phyloP scores from a whole-genome alignment of 2,888 invertebrate species.

The Hofmannophila pseudospretella region DNA sequence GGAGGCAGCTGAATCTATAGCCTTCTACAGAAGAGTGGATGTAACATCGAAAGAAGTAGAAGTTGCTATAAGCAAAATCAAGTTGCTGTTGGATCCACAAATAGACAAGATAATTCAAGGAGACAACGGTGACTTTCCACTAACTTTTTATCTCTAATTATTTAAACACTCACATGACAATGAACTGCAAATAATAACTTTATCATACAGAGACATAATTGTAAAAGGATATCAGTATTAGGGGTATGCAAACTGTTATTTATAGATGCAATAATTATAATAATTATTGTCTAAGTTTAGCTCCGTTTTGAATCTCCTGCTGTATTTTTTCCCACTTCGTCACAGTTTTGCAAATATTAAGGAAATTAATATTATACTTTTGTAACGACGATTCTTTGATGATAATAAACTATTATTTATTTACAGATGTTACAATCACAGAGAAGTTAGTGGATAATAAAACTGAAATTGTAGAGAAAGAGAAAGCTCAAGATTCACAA shows the following conservation, averaged over 20 bases:
- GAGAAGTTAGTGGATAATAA: neutral
- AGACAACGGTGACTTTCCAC: slow-evolving; percentile 22
- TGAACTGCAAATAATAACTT: neutral
- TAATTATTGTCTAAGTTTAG: too few species aligned
- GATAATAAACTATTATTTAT: neutral
- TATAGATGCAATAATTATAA: too few species aligned
- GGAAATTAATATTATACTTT: too few species aligned
- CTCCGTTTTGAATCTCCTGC: too few species aligned
- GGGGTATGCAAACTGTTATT: too few species aligned
- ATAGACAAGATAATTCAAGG: slow-evolving; percentile 29
- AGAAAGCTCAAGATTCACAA: slow-evolving; percentile 22
- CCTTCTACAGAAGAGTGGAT: slow-evolving; percentile 39
- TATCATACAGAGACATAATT: neutral
- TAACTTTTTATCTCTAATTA: neutral
- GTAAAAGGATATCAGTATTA: neutral
- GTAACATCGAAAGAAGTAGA: slow-evolving; percentile 40
- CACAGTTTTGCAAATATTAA: too few species aligned
- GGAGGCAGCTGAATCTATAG: slow-evolving; percentile 46
- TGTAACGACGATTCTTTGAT: too few species aligned
- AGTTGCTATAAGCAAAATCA: slow-evolving; percentile 40
- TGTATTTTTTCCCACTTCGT: too few species aligned
- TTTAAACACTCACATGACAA: neutral
- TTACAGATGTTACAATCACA: neutral
- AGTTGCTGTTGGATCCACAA: slow-evolving; percentile 36
- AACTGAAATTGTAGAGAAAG: neutral